Base-by-base conservation (phyloP, 2,113 vertebrate genomes). In the Naja naja region DNA sequence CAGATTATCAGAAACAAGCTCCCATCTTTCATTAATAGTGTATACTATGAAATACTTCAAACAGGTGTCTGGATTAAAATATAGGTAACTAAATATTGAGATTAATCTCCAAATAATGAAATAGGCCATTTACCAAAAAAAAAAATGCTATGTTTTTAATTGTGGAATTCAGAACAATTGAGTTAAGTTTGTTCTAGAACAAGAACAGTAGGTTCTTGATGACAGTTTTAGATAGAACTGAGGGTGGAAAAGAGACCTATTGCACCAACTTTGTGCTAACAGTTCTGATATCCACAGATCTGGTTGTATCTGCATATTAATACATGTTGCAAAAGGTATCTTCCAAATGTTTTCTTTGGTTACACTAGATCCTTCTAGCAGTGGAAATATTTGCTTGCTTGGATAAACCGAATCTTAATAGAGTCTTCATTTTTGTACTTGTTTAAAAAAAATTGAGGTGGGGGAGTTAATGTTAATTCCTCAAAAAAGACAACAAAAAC, bases 401-500 rank as follows among this genome's bases (percentile, higher is more conserved):
- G 69, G 6, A 39, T 81, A 39, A 81, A 39, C 16, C 18, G 3
- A 81, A 81, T 22, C 16, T 39, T 81, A 39, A 39, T 39, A 39
- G 34, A 81, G 69, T 81, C 69, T 74, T 74, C 69, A 81, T 22
- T 81, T 81, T 39, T 81, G 69, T 39, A 20, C 34, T 81, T 81
- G 34, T 20, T 5, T 12, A 69, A n/a, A 64, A 60, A 30, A 69
- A 74, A 74, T 34, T 74, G 8, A 18, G 34, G 18, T 20, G 34
- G n/a, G 69, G 16, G 20, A 7, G 20, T 39, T 81, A 81, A 81
- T 81, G 34, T 94, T 94, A 93, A 94, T 95, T 91, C 89, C 56
- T 47, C 95, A 95, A 88, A 91, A 93, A 95, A 94, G 89, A 92
- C 0, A 92, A 91, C n/a, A 93, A 87, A 87, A 27, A 60, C 30